phyloP scores from a whole-genome alignment of 2,113 vertebrate species.

The Monarcha castaneiventris region DNA sequence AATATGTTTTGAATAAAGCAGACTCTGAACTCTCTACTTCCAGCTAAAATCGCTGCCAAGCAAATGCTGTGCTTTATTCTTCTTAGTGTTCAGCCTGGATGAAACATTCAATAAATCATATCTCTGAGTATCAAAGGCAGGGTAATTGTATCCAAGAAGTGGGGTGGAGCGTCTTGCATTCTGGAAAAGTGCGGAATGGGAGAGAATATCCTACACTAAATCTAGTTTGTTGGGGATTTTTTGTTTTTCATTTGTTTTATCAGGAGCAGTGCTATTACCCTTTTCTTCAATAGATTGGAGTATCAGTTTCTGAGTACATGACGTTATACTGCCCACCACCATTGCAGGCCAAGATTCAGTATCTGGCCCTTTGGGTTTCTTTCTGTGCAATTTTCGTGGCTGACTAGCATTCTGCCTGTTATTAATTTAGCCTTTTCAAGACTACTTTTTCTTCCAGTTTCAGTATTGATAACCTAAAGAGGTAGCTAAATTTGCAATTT shows the following conservation, averaged over 20 bases:
- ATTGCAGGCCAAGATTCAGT: not conserved
- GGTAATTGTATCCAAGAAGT: not conserved
- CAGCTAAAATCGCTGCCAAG: not conserved
- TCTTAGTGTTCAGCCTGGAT: not conserved
- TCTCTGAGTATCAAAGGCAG: not conserved
- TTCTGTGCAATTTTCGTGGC: not conserved
- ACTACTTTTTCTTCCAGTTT: not conserved
- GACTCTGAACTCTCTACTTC: not conserved
- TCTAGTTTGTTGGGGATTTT: not conserved
- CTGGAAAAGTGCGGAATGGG: not conserved
- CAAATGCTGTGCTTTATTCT: not conserved
- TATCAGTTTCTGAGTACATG: not conserved
- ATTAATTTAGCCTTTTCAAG: not conserved
- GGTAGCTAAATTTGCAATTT: not conserved
- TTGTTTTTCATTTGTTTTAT: not conserved
- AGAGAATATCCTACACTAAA: not conserved
- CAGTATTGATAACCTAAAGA: not conserved
- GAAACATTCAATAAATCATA: not conserved
- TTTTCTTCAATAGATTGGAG: not conserved
- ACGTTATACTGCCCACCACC: not conserved
- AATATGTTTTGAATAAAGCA: not conserved
- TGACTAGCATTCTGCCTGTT: not conserved
- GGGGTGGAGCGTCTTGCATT: not conserved
- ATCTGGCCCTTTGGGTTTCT: not conserved
- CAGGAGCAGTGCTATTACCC: not conserved